Base-by-base conservation (phyloP, 1,140 invertebrate species). In the Babylonia areolata region DNA sequence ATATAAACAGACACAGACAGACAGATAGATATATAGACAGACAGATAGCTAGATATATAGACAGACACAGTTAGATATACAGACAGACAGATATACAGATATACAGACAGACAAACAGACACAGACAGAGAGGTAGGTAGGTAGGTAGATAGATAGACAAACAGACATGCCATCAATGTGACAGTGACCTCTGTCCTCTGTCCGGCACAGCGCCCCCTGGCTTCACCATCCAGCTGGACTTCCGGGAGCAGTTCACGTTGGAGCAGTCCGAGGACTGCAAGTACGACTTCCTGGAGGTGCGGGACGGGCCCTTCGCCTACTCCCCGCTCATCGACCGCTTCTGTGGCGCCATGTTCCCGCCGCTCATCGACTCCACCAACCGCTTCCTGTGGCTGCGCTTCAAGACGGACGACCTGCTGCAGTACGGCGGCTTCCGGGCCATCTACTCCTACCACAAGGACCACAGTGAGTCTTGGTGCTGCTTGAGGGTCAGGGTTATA, bases 251-350 rank as follows among this genome's bases (percentile, higher is more conserved):
- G 85, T 98, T 98, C 94, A 93, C 96, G 81, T 95, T 98, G 84
- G 97, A 98, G 93, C 95, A 96, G 37, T 96, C 96, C 46, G 94
- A 96, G 0, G 87, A 89, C 17, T 98, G 97, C 93, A 95, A 96
- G 93, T 97, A 97, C 94, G 97, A 98, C 94, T 97, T 95, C 94
- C 94, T 98, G 64, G 97, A 98, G 93, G 96, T 97, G 37, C 90
- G 97, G 39, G 97, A 98, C 91, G 97, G 97, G 0, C 96, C 96
- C n/a, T 96, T 97, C 90, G 97, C 97, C 0, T 98, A 97, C 94
- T 97, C 97, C n/a, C 94, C 95, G 15, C 91, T 97, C 77, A 93
- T 96, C 40, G 96, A 96, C 0, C 95, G 95, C 88, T 97, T 95
- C 91, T 98, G 97, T 90, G 97, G 97, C 54, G 95, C 95, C 33